A percentile compares a stretch with the other conserved stretches of the same genome.
Conservation (phyloP, 1,140 invertebrate species). For the Drepana arcuata region DNA sequence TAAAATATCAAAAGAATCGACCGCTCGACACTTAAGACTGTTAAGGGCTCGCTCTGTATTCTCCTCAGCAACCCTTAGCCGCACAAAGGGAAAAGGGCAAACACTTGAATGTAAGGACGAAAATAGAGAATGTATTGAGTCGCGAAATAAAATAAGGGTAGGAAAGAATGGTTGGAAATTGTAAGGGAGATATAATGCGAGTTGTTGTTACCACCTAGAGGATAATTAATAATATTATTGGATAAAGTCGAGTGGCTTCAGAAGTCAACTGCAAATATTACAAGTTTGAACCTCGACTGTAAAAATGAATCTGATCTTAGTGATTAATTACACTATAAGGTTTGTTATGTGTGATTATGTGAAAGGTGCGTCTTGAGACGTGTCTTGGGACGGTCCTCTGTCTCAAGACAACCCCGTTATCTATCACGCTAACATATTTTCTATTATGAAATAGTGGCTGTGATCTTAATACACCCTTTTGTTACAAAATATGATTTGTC, state of each 20-base stretch:
- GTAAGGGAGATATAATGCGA: constrained; percentile 25
- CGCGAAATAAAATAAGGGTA: constrained; percentile 69
- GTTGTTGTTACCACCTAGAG: constrained; percentile 18
- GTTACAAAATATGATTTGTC: too few relatives aligned
- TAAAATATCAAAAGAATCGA: constrained; percentile 60
- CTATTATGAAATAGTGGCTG: too few relatives aligned
- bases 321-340: too few relatives aligned
- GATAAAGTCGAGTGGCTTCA: not conserved
- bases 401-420: too few relatives aligned
- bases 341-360: too few relatives aligned
- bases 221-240: not conserved
- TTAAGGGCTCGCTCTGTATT: constrained; percentile 60
- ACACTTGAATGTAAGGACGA: constrained; percentile 45
- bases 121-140: constrained; percentile 68
- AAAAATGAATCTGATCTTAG: too few relatives aligned
- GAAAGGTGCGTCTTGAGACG: too few relatives aligned
- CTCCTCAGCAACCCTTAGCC: constrained; percentile 47
- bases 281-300: too few relatives aligned
- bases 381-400: too few relatives aligned
- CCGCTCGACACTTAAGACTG: constrained; percentile 42
- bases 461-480: too few relatives aligned
- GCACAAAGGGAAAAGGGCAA: constrained; percentile 58
- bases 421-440: too few relatives aligned
- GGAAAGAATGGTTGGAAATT: constrained; percentile 41
- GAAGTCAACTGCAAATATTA: too few relatives aligned